Evolutionary conservation across 2,113 vertebrate species (phyloP), one percentile per base, ranked within the genome.

Genomic region (Sterrhoptilus dennistouni): DNA sequence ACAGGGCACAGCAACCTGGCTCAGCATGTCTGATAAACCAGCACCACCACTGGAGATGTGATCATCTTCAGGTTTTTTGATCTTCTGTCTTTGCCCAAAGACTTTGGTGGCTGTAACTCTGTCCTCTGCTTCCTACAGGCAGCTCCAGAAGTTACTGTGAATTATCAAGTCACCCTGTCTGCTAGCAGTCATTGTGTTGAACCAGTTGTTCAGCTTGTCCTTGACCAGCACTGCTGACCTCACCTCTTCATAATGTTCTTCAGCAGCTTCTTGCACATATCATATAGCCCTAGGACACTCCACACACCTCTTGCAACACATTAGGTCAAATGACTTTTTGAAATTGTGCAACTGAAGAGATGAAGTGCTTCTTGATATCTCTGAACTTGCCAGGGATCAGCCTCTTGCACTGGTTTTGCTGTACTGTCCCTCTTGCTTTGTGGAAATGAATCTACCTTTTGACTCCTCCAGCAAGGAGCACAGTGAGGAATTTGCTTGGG

Each of bases 161-260:
- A 83, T 89, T 90, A 96, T 83, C 89, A 81, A 80, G 83, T 81
- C 76, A 83, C 38, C 42, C 72, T 71, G 92, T 63, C 86, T 93
- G 86, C 56, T 92, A 61, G 79, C 59, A 95, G 72, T 57, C 75
- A 23, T 49, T 90, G 96, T 71, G 80, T 14, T 91, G 76, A 96
- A 96, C 96, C 96, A 95, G 95, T 97, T 94, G 85, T 90, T 97
- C 96, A 92, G 95, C 96, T 94, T 91, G 60, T 36, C 87, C 56
- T 95, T 95, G 95, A 95, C 96, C 96, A 96, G 91, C 89, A 87
- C 93, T 96, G 94, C 95, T 97, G 96, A 97, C 76, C 91, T 97
- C 95, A 96, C 87, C 94, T 91, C 94, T 71, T 49, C 93, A 71
- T 87, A 35, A 93, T 95, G 94, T 86, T 90, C 93, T 90, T 66